Base-by-base conservation (phyloP, 2,797 vertebrate species). In the Microcaecilia unicolor region DNA sequence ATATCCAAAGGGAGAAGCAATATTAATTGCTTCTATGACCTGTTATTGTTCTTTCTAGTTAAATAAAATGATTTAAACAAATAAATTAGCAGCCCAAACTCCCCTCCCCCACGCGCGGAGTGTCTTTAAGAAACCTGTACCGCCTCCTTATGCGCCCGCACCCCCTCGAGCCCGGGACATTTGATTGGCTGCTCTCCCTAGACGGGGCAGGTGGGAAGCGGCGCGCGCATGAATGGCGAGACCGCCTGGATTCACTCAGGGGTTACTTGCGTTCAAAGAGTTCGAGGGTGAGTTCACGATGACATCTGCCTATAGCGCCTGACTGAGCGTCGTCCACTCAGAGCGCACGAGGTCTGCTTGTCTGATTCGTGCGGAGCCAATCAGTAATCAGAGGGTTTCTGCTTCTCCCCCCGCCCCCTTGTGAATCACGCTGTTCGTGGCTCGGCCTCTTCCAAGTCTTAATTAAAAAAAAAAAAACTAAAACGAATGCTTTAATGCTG, bases 221-320 rank as follows among this genome's bases (percentile, higher is more conserved):
- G 11, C 9, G 10, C 9, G 17, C n/a, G n/a, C n/a, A n/a, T n/a
- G n/a, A n/a, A 13, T 15, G 5, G n/a, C 19, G 3, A 29, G 28
- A 24, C 25, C n/a, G n/a, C n/a, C 22, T 34, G 25, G 26, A 30
- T 26, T 15, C 14, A 32, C 25, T 12, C 7, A 22, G 26, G 44
- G 78, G 79, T 81, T 72, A 82, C 67, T 79, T n/a, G 25, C 41
- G 78, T 64, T 76, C 74, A 82, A 35, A 41, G 19, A 49, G 18
- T 41, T 28, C 51, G 15, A 33, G 18, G n/a, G 31, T 15, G 44
- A 34, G 18, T 37, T 57, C 40, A 34, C 23, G 28, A 37, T 28
- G 36, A 12, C 37, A 41, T 43, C 58, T 25, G 25, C 29, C 25
- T 32, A 54, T 48, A 75, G 69, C 77, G 63, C 58, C 63, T 75